Percentiles rank a stretch among this genome's conserved stretches.
Conservation (phyloP, 1,140 invertebrate species). For the Mizuhopecten yessoensis region DNA sequence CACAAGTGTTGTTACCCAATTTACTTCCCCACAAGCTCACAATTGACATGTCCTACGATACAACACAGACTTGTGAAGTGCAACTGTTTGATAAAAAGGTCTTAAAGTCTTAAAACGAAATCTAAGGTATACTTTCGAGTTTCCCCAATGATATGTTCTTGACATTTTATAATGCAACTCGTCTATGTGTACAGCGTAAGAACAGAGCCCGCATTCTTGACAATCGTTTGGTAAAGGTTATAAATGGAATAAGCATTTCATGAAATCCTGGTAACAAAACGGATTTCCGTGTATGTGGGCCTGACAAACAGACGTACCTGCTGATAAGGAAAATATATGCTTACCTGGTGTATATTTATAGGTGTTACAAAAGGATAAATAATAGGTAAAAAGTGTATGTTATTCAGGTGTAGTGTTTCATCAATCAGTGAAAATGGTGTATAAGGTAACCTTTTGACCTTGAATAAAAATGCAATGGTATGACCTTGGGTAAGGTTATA, state of each 20-base stretch:
- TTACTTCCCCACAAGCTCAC: background rate
- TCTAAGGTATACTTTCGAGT: background rate
- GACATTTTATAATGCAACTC: constrained; percentile 34
- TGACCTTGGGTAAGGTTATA: constrained; percentile 32
- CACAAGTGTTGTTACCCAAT: background rate
- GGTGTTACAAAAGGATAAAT: background rate
- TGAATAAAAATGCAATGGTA: background rate
- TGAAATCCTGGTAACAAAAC: background rate
- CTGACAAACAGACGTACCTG: background rate
- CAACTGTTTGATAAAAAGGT: background rate
- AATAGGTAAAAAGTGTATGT: background rate
- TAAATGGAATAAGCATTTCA: background rate
- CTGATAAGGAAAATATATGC: background rate
- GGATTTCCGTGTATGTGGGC: background rate
- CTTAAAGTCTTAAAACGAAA: background rate
- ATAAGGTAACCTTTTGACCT: constrained; percentile 14
- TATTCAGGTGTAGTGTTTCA: background rate
- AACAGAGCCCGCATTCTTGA: background rate
- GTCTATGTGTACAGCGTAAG: background rate
- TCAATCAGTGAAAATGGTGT: background rate
- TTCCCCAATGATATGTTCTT: background rate
- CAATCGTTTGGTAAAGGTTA: background rate
- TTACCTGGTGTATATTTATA: background rate
- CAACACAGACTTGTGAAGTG: background rate
- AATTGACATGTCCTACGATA: background rate